Base-by-base conservation (phyloP, 2,113 vertebrate genomes). In the Acanthisitta chloris region DNA sequence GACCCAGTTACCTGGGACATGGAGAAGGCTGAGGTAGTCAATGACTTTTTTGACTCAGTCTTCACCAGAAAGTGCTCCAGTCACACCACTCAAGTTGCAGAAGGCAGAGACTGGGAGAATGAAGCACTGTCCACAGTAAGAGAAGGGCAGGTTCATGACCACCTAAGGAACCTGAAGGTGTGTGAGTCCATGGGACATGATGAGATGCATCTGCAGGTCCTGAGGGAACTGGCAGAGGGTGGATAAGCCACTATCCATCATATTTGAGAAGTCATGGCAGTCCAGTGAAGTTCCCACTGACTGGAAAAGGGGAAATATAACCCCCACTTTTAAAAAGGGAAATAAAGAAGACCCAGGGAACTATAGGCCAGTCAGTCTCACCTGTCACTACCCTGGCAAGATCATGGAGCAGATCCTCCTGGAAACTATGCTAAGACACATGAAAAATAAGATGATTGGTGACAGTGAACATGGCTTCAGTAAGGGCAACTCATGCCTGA, bases 151-250 rank as follows among this genome's bases (percentile, higher is more conserved):
- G 28, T 25, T 38, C 33, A 19, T 73, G 52, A 66, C 19, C 69
- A 45, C 3, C 38, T 33, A 28, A n/a, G 33, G 52, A 61, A 81
- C 4, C 51, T 43, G 14, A 43, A 57, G 42, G 17, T 36, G 45
- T 21, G 51, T 25, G 16, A 49, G 13, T 33, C 49, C 57, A 16
- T 4, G 9, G 34, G 31, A 57, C 26, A 34, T 33, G 26, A 23
- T 23, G 26, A 51, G 43, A 33, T 43, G 15, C 33, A 66, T 33
- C 59, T 0, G 0, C 0, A 0, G 33, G 6, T 65, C 43, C 58
- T 36, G 33, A 64, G 14, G 48, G 21, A 72, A 43, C 36, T 16
- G 43, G 18, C 33, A 73, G 42, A 55, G 52, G 36, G 23, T 8
- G 34, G 18, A 28, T 38, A 45, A 66, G 12, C 28, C 58, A 81